Conservation (phyloP, 2,113 vertebrate species). For the Puntigrus tetrazona region DNA sequence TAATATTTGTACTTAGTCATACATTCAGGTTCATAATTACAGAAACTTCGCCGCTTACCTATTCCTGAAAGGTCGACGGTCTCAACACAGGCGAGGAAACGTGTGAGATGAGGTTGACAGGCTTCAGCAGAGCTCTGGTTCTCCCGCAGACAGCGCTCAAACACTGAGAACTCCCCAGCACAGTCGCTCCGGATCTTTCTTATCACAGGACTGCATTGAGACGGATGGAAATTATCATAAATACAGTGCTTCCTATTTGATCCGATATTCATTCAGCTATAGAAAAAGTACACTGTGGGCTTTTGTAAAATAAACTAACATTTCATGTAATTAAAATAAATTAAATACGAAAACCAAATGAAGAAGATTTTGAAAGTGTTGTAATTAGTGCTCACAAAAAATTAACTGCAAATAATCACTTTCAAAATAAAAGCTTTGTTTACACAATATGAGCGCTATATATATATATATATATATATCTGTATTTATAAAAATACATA, state of each 20-base stretch:
- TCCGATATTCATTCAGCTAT: too few relatives aligned
- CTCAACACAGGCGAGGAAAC: slow-evolving; percentile 86
- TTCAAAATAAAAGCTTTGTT: too few relatives aligned
- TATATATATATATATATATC: too few relatives aligned
- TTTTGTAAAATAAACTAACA: too few relatives aligned
- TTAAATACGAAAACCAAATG: too few relatives aligned
- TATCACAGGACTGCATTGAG: slow-evolving; percentile 72
- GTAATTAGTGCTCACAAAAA: too few relatives aligned
- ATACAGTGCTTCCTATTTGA: neutral
- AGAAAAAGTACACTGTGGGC: too few relatives aligned
- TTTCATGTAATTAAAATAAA: too few relatives aligned
- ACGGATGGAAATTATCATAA: neutral
- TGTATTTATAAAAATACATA: too few relatives aligned
- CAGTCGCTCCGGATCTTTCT: slow-evolving; percentile 85
- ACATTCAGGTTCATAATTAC: neutral
- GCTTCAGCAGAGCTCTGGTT: slow-evolving; percentile 76
- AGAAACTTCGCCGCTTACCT: slow-evolving; percentile 60
- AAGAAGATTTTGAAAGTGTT: too few relatives aligned
- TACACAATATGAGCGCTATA: too few relatives aligned
- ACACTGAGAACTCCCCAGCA: slow-evolving; percentile 79
- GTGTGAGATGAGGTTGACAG: slow-evolving; percentile 78
- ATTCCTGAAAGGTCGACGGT: slow-evolving; percentile 75
- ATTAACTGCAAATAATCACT: too few relatives aligned
- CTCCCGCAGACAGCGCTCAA: slow-evolving; percentile 85
- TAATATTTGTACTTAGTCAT: neutral